A percentile compares a stretch with the other conserved stretches of the same genome.
These are phyloP conservation scores for Phlogophora meticulosa DNA, from an alignment of 2,888 invertebrate species.

Conservation along the genomic window DNA sequence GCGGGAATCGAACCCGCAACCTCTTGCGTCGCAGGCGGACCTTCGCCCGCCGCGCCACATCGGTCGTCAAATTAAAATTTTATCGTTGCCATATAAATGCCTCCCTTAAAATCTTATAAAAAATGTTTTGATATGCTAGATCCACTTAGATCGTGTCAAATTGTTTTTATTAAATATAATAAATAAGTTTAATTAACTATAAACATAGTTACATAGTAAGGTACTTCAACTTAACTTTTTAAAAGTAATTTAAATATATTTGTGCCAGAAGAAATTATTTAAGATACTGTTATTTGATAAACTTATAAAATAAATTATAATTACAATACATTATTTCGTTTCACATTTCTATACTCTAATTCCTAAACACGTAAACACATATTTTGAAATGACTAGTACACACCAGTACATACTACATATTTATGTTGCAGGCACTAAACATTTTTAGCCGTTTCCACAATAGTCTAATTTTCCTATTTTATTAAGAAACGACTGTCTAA, in stretches of 20 bases:
- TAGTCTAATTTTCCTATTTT: slow-evolving; percentile 22
- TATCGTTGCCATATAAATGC: too few species aligned
- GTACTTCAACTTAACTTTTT: slow-evolving; percentile 39
- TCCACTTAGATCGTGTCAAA: slow-evolving; percentile 42
- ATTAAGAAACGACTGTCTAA: neutral
- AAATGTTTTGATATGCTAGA: too few species aligned
- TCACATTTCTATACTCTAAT: slow-evolving; percentile 50
- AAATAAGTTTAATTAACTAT: slow-evolving; percentile 26
- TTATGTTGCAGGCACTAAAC: slow-evolving; percentile 48
- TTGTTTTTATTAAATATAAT: slow-evolving; percentile 23
- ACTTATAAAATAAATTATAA: slow-evolving; percentile 54
- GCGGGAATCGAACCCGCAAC: too few species aligned
- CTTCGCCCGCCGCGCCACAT: too few species aligned
- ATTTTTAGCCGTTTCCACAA: slow-evolving; percentile 32
- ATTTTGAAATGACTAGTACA: slow-evolving; percentile 69
- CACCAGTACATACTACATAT: too few species aligned
- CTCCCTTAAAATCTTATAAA: too few species aligned
- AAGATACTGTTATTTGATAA: slow-evolving; percentile 24
- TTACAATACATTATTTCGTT: slow-evolving; percentile 42
- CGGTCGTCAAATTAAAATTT: too few species aligned
- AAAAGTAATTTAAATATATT: slow-evolving; percentile 34
- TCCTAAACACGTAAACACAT: slow-evolving; percentile 57
- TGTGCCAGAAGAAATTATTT: slow-evolving; percentile 60
- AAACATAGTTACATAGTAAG: neutral
- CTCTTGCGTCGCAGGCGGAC: too few species aligned